Conservation (phyloP, 2,888 invertebrate species). For the Drosophila pseudotakahashii region DNA sequence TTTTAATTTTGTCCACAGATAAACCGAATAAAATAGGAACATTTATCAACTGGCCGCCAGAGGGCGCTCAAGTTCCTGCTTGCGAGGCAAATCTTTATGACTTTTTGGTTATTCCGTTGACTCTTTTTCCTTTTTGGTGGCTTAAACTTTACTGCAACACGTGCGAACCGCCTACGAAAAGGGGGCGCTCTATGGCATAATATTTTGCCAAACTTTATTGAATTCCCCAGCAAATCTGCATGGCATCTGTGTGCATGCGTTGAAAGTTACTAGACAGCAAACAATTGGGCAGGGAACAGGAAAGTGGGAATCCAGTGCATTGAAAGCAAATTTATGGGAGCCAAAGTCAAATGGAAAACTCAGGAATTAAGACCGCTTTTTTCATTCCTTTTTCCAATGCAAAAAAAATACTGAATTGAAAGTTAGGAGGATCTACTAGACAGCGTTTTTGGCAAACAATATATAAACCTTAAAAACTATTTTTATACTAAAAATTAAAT, state of each 20-base stretch:
- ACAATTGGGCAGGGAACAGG: slow-evolving; percentile 49
- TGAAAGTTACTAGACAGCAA: slow-evolving; percentile 69
- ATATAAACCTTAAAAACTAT: neutral
- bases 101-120: slow-evolving; percentile 59
- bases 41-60: slow-evolving; percentile 71
- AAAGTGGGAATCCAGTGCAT: slow-evolving; percentile 49
- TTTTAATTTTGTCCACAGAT: slow-evolving; percentile 44
- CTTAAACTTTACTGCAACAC: slow-evolving; percentile 68
- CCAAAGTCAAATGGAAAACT: slow-evolving; percentile 75
- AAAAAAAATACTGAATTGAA: neutral
- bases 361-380: slow-evolving; percentile 64
- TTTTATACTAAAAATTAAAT: too few species aligned
- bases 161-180: slow-evolving; percentile 47
- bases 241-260: slow-evolving; percentile 53
- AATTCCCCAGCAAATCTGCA: slow-evolving; percentile 74
- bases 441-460: neutral
- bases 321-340: slow-evolving; percentile 71
- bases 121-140: slow-evolving; percentile 23
- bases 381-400: slow-evolving; percentile 3
- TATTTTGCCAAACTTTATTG: slow-evolving; percentile 81
- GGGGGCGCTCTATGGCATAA: slow-evolving; percentile 64
- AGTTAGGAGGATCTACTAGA: too few species aligned
- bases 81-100: slow-evolving; percentile 69
- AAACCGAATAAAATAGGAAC: slow-evolving; percentile 46
- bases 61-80: slow-evolving; percentile 54